Base-by-base conservation (phyloP, 2,113 vertebrate genomes). In the Ammodytes marinus region DNA sequence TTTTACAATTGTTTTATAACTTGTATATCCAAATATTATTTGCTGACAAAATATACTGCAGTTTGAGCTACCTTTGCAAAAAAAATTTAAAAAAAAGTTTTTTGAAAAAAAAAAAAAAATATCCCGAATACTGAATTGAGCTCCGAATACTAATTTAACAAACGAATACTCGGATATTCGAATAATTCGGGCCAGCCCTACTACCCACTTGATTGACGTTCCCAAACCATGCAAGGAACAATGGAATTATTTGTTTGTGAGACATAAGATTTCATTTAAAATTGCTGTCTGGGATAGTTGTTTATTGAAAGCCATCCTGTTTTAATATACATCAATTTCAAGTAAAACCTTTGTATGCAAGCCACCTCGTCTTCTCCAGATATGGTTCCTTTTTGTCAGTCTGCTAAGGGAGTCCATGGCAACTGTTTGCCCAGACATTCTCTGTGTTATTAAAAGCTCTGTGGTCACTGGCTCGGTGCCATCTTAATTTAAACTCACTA, bases 391-490 rank as follows among this genome's bases (percentile, higher is more conserved):
- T 74, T 79, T 61, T 43, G 39, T 82, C 19, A 15, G 78, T 40
- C 72, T 69, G 77, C 74, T 69, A 12, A 8, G 79, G 74, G 79
- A 89, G 85, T 72, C 82, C 82, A 82, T 89, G 82, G 87, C 82
- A 91, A 90, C 88, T 88, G 78, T 91, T 88, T 87, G 80, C 80
- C 80, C 79, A 89, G 84, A 91, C 91, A 89, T 86, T 91, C 86
- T 84, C 86, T 37, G 50, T 83, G 78, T 91, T 93, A 91, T 91
- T 93, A 91, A 93, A 89, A 89, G 84, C 86, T 77, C 84, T 74
- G 75, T 87, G 76, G 80, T 81, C 65, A 82, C 77, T 93, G 90
- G 88, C 90, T 77, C 13, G 1, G 49, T 88, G 88, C 90, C 91
- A 93, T 79, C 76, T 84, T 82, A 83, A 89, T 91, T 91, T 90